Evolutionary conservation across 2,113 vertebrate species (phyloP).

Genomic region (Spilogale gracilis): DNA sequence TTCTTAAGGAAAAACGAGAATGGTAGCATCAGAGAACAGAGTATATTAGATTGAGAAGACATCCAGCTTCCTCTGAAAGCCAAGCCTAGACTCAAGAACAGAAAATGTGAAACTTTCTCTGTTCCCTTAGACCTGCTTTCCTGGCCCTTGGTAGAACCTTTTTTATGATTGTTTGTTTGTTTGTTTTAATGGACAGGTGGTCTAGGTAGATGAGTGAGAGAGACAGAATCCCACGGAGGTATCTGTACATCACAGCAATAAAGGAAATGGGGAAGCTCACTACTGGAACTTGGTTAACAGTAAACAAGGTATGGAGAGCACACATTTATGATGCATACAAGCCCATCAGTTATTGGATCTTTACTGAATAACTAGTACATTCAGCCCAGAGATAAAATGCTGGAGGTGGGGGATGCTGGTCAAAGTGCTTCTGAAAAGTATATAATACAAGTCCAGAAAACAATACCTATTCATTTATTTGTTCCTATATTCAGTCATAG

Average conservation of each 20-base stretch:
- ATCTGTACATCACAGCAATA: neutral
- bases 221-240: neutral
- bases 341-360: neutral
- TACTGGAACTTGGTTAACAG: neutral
- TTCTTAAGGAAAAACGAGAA: neutral
- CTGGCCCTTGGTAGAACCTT: neutral
- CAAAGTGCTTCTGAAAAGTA: neutral
- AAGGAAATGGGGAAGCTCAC: neutral
- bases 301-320: neutral
- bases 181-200: neutral
- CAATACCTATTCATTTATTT: neutral
- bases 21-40: neutral
- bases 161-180: neutral
- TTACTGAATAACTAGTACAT: neutral
- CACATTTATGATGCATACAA: neutral
- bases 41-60: neutral
- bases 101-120: slow-evolving; percentile 32
- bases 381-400: neutral
- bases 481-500: neutral
- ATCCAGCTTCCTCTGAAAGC: slow-evolving; percentile 4
- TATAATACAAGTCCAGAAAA: neutral
- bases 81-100: neutral
- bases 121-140: neutral
- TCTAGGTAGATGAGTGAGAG: neutral
- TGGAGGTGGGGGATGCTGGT: neutral